These are phyloP conservation scores for Anodontia alba DNA, from an alignment of 2,888 invertebrate species.

Conservation along the genomic window DNA sequence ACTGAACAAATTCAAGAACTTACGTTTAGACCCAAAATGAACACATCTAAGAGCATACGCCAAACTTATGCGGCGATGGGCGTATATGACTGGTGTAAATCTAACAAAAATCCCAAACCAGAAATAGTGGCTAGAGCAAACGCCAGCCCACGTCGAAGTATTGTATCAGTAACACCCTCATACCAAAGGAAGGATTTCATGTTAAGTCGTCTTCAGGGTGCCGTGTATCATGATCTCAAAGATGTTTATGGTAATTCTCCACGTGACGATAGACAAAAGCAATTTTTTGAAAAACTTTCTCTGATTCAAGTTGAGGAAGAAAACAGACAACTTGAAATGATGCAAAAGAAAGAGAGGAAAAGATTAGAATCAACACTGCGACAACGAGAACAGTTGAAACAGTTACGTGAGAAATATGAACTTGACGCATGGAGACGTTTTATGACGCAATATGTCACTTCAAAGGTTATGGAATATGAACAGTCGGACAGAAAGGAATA, in stretches of 20 bases:
- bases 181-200: constrained; percentile 62
- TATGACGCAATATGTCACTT: constrained; percentile 79
- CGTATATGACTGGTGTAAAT: constrained; percentile 33
- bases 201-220: constrained; percentile 65
- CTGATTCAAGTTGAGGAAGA: constrained; percentile 65
- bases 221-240: constrained; percentile 68
- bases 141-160: constrained; percentile 24
- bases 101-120: constrained; percentile 32
- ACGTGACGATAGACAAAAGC: constrained; percentile 62
- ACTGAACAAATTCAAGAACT: constrained; percentile 58
- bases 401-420: constrained; percentile 69
- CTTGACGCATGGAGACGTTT: constrained; percentile 74
- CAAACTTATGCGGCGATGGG: constrained; percentile 61
- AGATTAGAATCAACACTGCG: constrained; percentile 50
- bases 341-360: constrained; percentile 57
- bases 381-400: constrained; percentile 63
- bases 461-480: constrained; percentile 74
- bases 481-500: constrained; percentile 68
- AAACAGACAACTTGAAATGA: constrained; percentile 53
- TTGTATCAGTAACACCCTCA: constrained; percentile 33
- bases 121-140: constrained; percentile 31
- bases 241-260: constrained; percentile 66
- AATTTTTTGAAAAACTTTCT: constrained; percentile 69
- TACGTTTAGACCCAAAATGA: constrained; percentile 61
- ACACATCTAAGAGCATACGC: constrained; percentile 56